Conservation (phyloP, 2,888 invertebrate species). For the Aromia moschata region DNA sequence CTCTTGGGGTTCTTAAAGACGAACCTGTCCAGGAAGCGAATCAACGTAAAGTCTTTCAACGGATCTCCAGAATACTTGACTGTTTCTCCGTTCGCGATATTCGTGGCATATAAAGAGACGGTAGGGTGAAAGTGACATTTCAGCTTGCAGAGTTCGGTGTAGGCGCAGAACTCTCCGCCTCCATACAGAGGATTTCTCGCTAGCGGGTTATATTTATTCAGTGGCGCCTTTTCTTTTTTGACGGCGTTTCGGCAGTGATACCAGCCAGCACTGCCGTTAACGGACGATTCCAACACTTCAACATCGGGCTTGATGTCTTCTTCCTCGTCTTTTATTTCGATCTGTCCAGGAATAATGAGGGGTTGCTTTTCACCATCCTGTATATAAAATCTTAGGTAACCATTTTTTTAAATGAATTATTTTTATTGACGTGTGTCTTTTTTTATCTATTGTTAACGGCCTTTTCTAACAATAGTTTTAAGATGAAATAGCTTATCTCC, state of each 20-base stretch:
- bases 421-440: too few species aligned
- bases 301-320: constrained; percentile 52
- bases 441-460: too few species aligned
- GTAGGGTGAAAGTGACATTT: constrained; percentile 89
- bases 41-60: constrained; percentile 88
- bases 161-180: constrained; percentile 76
- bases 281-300: constrained; percentile 41
- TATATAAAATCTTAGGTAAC: background rate
- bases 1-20: constrained; percentile 94
- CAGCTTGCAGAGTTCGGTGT: constrained; percentile 79
- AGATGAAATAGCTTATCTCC: too few species aligned
- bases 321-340: constrained; percentile 50
- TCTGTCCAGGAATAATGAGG: constrained; percentile 49
- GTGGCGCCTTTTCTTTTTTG: constrained; percentile 40
- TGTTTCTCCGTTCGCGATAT: constrained; percentile 74
- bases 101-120: constrained; percentile 86
- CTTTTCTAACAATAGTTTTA: too few species aligned
- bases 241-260: constrained; percentile 48
- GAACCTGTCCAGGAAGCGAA: constrained; percentile 93
- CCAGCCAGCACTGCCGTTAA: constrained; percentile 49
- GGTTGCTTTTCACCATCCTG: constrained; percentile 36
- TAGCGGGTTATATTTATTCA: constrained; percentile 71
- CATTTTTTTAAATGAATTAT: too few species aligned
- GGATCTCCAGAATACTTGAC: constrained; percentile 94
- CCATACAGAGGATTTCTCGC: constrained; percentile 87